Conservation (phyloP, 2,797 vertebrate species). For the Muscicapa comitata region DNA sequence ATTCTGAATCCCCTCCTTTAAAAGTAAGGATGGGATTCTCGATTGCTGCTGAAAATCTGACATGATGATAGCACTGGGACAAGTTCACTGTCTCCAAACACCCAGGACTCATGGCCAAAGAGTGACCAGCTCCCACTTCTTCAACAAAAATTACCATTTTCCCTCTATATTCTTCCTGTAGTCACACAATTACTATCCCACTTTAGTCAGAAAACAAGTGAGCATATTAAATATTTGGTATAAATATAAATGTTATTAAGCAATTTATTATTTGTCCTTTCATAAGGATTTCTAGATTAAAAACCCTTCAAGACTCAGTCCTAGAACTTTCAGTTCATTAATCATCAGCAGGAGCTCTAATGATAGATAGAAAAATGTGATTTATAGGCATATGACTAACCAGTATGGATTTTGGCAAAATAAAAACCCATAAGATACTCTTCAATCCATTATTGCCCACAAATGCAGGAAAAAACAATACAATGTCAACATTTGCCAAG, state of each 20-base stretch:
- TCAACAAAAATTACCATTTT: neutral
- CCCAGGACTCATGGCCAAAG: neutral
- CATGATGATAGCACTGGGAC: neutral
- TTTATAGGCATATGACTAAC: neutral
- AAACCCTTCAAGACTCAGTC: neutral
- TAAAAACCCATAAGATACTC: neutral
- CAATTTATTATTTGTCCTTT: neutral
- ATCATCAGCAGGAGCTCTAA: slow-evolving; percentile 13
- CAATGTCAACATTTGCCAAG: slow-evolving; percentile 26
- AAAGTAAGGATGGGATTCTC: neutral
- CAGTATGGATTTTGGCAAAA: slow-evolving; percentile 46
- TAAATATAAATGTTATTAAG: neutral
- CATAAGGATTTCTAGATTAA: neutral
- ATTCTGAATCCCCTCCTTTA: neutral
- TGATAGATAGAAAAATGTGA: slow-evolving; percentile 19
- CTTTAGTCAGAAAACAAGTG: neutral
- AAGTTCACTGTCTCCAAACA: neutral
- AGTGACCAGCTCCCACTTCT: neutral
- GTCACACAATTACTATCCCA: neutral
- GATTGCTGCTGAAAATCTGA: neutral
- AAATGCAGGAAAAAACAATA: slow-evolving; percentile 46
- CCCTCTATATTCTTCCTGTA: neutral
- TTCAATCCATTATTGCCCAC: slow-evolving; percentile 54
- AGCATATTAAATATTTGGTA: neutral
- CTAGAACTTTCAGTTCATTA: slow-evolving; percentile 7